Base-by-base conservation (phyloP, 1,140 invertebrate species). In the Tetramorium parvispinum region DNA sequence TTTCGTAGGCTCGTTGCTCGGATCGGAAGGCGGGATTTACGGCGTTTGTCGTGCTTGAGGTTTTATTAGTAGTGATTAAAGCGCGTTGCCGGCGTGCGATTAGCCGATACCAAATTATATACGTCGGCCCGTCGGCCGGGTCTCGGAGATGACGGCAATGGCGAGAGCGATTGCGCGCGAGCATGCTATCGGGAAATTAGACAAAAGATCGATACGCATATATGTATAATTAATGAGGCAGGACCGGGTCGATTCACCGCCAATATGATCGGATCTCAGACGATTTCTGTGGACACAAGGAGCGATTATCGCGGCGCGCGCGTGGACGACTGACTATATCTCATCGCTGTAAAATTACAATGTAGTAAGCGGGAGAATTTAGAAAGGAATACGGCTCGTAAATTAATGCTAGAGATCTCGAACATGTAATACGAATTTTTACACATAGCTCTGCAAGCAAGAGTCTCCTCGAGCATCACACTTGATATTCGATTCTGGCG, bases 51-150 rank as follows among this genome's bases (percentile, higher is more conserved):
- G 40, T 59, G 79, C 68, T 83, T 49, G 53, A 75, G 79, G 68
- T 83, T 83, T 83, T 75, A 83, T 83, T 82, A 59, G 78, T 13
- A 65, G 82, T 63, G 71, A 85, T 85, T 85, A 85, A 66, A 65
- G 57, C 57, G 13, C 24, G 57, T 32, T 85, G 73, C 49, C 21
- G 43, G 57, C 49, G 57, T 78, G 65, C 55, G 70, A 55, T 75
- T 85, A 78, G 79, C 79, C 66, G 66, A 24, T 37, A 57, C 66
- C 79, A 82, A 82, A 82, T 82, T 82, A 82, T 73, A 82, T 82
- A 82, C 53, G 37, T 32, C 40, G 66, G 37, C 63, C n/a, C 1
- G 43, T 66, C 21, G n/a, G 32, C 65, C 78, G 53, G 11, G 66
- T 24, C 46, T 59, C 27, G 32, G 79, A 73, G 32, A 71, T 40